phyloP scores from a whole-genome alignment of 2,888 invertebrate genomes.

The Xanthia icteritia region DNA sequence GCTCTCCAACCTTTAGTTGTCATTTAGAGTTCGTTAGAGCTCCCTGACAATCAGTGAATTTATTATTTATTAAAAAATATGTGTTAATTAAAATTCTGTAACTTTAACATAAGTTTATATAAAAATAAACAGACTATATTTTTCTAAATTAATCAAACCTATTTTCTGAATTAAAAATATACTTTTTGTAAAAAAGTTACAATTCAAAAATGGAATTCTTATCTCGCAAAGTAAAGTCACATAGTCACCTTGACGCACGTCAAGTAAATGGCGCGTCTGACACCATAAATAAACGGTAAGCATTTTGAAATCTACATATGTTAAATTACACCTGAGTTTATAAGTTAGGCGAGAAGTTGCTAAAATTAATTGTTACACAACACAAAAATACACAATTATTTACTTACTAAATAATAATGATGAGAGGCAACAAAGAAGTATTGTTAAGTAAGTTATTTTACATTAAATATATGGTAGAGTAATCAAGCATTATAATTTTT shows the following conservation, averaged over 20 bases:
- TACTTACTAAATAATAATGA: constrained; percentile 8
- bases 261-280: constrained; percentile 82
- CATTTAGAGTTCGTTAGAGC: constrained; percentile 80
- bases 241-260: constrained; percentile 80
- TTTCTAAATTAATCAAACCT: constrained; percentile 24
- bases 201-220: constrained; percentile 83
- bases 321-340: background rate
- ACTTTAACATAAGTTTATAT: background rate
- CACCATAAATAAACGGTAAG: constrained; percentile 80
- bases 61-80: constrained; percentile 28
- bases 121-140: constrained; percentile 5
- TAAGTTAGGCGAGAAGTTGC: background rate
- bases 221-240: constrained; percentile 82
- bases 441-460: constrained; percentile 13
- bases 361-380: constrained; percentile 23
- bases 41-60: constrained; percentile 64
- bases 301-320: constrained; percentile 31
- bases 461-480: background rate
- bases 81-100: constrained; percentile 38
- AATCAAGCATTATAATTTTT: background rate
- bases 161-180: constrained; percentile 71
- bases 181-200: constrained; percentile 64
- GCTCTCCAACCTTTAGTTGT: constrained; percentile 82
- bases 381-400: background rate
- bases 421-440: constrained; percentile 29